phyloP scores from a whole-genome alignment of 2,797 vertebrate genomes.

The Otolemur crassicaudatus region DNA sequence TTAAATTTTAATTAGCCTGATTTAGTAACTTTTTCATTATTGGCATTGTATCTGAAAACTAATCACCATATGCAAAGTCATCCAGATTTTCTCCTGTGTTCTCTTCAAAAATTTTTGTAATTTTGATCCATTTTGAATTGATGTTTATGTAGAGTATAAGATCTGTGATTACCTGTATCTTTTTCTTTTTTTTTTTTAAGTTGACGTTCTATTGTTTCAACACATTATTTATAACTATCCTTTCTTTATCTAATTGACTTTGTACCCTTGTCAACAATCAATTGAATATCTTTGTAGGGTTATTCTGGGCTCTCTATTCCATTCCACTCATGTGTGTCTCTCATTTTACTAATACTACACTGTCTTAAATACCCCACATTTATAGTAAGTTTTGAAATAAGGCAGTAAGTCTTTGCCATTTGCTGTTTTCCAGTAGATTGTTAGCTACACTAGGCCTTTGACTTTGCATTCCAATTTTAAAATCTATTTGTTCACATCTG shows the following conservation, averaged over 20 bases:
- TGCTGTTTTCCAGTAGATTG: background rate
- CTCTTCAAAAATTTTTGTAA: background rate
- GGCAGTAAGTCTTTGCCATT: background rate
- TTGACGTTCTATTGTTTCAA: background rate
- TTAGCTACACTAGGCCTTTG: background rate
- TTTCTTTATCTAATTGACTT: background rate
- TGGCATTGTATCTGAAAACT: background rate
- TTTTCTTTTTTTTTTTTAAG: background rate
- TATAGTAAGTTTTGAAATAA: background rate
- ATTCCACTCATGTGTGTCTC: too few species aligned
- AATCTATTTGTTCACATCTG: background rate
- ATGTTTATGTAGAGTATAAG: background rate
- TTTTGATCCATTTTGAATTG: too few species aligned
- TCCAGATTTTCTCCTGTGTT: background rate
- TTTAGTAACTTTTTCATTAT: background rate
- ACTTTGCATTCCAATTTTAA: background rate
- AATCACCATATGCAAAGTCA: background rate
- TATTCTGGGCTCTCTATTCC: background rate
- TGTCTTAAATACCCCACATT: background rate
- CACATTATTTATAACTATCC: background rate
- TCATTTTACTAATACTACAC: background rate
- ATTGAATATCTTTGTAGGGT: background rate
- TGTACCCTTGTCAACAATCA: background rate
- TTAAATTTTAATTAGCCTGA: background rate
- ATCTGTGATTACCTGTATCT: background rate